Evolutionary conservation across 2,113 vertebrate species (phyloP).

Genomic region (Ammodytes marinus): DNA sequence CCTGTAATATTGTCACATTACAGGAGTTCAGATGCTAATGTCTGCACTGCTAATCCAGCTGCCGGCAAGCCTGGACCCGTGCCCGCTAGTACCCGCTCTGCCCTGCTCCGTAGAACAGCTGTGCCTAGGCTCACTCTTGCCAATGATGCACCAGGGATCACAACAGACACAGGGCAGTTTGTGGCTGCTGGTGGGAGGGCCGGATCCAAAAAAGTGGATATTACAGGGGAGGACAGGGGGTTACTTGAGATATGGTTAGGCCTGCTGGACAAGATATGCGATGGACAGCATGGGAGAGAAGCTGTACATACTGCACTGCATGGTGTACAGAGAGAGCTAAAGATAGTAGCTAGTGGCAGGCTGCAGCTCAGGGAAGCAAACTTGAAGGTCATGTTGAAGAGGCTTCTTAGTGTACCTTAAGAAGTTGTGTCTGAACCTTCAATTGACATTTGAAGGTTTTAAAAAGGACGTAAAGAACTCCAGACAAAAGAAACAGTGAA

Average conservation of each 20-base stretch:
- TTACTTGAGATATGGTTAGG: not conserved
- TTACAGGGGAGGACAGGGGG: conserved; percentile 23
- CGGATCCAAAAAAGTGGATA: conserved; percentile 45
- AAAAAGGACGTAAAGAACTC: no score
- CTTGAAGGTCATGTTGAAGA: conserved; percentile 1
- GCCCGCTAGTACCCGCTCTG: conserved; percentile 56
- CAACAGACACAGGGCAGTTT: conserved; percentile 7
- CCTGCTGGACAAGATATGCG: conserved; percentile 14
- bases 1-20: conserved; percentile 83
- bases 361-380: not conserved
- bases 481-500: no score
- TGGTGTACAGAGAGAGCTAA: not conserved
- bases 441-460: conserved; percentile 1
- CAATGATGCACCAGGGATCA: conserved; percentile 55
- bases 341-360: conserved; percentile 4
- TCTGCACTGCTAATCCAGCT: conserved; percentile 80
- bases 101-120: conserved; percentile 68
- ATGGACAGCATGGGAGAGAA: not conserved
- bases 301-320: not conserved
- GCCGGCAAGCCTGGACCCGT: conserved; percentile 68
- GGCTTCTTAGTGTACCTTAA: not conserved
- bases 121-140: conserved; percentile 62
- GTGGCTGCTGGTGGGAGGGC: conserved; percentile 12
- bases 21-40: conserved; percentile 83
- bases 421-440: not conserved